phyloP scores from a whole-genome alignment of 2,888 invertebrate genomes.

The Vannuccia rotundouncinata region DNA sequence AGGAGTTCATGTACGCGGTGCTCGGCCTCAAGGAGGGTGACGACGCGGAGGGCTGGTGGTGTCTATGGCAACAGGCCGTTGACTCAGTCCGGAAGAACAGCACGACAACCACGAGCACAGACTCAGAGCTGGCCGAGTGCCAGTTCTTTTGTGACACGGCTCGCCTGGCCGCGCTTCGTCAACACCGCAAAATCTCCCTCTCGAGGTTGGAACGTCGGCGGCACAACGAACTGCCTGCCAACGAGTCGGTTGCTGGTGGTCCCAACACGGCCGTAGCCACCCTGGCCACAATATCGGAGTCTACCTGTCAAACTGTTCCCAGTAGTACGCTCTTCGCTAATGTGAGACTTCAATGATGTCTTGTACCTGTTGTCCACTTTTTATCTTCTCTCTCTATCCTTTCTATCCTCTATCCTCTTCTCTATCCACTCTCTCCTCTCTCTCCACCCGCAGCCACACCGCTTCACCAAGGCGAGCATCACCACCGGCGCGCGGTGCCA shows the following conservation, averaged over 20 bases:
- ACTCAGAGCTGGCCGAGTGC: neutral
- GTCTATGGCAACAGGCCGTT: constrained; percentile 9
- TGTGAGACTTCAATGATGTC: no score
- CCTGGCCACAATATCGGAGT: constrained; percentile 2
- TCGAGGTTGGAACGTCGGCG: neutral
- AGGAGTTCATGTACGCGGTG: constrained; percentile 32
- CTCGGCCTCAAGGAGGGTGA: constrained; percentile 31
- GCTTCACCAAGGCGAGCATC: neutral
- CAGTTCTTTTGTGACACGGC: no score
- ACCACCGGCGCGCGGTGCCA: constrained; percentile 21
- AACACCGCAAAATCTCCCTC: neutral
- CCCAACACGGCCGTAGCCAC: no score
- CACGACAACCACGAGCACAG: neutral
- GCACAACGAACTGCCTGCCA: neutral
- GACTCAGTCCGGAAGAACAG: neutral
- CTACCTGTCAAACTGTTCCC: neutral
- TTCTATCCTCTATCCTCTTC: no score
- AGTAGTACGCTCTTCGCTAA: constrained; percentile 9
- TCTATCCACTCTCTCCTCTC: neutral
- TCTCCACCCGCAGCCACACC: neutral
- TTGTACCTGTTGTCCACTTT: no score
- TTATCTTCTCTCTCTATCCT: no score
- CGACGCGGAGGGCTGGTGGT: constrained; percentile 1
- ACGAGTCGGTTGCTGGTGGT: no score
- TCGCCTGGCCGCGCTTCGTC: neutral